A percentile compares a stretch with the other conserved stretches of the same genome.
phyloP scores from a whole-genome alignment of 2,113 vertebrate species.

The Nannospalax galili region DNA sequence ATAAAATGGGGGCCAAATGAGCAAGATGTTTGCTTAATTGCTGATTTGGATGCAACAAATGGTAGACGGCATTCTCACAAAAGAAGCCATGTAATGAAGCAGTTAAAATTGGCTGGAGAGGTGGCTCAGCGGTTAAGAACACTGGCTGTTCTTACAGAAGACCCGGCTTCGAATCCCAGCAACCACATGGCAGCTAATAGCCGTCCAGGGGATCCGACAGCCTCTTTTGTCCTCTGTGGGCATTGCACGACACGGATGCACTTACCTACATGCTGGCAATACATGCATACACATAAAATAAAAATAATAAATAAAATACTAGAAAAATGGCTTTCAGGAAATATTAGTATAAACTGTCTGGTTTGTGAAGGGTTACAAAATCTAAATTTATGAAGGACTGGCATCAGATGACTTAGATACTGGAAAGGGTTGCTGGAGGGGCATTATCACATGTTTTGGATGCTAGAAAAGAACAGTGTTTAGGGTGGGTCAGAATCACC shows the following conservation, averaged over 20 bases:
- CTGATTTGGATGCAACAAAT: neutral
- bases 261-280: no score
- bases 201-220: no score
- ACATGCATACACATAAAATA: no score
- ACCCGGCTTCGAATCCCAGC: no score
- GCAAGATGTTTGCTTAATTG: neutral
- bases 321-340: neutral
- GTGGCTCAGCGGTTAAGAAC: no score
- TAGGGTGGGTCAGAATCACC: neutral
- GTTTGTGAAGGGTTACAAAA: neutral
- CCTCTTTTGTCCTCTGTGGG: no score
- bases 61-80: neutral
- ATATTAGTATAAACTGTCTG: slow-evolving; percentile 5
- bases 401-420: neutral
- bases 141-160: no score
- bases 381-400: neutral
- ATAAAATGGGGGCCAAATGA: neutral
- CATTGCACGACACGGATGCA: no score
- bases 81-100: neutral
- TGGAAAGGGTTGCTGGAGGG: neutral
- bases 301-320: no score
- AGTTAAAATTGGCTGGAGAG: no score
- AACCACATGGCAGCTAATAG: no score
- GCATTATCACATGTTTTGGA: neutral
- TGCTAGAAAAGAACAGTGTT: neutral